phyloP scores from a whole-genome alignment of 2,888 invertebrate genomes.

The Argyresthia goedartella region DNA sequence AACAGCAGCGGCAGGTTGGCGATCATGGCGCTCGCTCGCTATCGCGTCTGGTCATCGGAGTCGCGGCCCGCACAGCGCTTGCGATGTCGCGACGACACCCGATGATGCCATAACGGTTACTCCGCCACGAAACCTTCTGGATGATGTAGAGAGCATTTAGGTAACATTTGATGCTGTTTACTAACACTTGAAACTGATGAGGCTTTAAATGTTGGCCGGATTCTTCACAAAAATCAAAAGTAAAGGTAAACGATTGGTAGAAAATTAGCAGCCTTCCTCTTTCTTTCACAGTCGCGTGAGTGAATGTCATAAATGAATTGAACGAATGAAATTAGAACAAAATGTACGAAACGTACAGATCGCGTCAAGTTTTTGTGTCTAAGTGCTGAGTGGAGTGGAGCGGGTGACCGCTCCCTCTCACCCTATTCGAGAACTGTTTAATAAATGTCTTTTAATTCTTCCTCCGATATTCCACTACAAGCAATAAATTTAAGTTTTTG shows the following conservation, averaged over 20 bases:
- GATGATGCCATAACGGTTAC: slow-evolving; percentile 45
- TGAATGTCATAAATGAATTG: slow-evolving; percentile 18
- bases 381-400: too few species aligned
- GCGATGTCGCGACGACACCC: slow-evolving; percentile 36
- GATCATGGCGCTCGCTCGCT: slow-evolving; percentile 70
- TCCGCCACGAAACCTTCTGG: slow-evolving; percentile 30
- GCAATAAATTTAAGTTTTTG: too few species aligned
- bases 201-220: too few species aligned
- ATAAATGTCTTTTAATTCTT: too few species aligned
- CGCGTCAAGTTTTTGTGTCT: too few species aligned
- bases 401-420: too few species aligned
- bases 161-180: slow-evolving; percentile 19
- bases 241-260: slow-evolving; percentile 9
- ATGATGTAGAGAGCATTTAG: slow-evolving; percentile 22
- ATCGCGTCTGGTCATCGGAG: slow-evolving; percentile 58
- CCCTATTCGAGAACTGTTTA: too few species aligned
- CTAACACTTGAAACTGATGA: not conserved
- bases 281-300: slow-evolving; percentile 9
- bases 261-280: too few species aligned
- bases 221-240: slow-evolving; percentile 14
- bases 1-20: slow-evolving; percentile 81
- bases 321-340: not conserved
- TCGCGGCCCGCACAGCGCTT: slow-evolving; percentile 45
- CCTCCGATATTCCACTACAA: too few species aligned
- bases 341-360: too few species aligned